Conservation (phyloP, 1,140 invertebrate genomes). For the Hyposmocoma kahamanoa region DNA sequence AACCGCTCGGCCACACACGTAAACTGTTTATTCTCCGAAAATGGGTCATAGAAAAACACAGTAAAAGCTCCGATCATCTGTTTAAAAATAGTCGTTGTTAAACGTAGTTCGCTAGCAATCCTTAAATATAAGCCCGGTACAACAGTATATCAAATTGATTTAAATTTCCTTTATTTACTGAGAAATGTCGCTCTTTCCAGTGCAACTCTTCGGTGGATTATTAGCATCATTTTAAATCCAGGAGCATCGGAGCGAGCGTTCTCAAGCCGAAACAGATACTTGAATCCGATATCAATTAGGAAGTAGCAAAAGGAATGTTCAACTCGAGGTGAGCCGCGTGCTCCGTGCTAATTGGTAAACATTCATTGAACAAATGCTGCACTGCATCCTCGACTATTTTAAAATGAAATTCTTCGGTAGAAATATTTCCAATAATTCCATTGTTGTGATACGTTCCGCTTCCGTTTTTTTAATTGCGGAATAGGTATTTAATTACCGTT, state of each 20-base stretch:
- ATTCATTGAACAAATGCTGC: constrained; percentile 38
- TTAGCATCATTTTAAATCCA: constrained; percentile 26
- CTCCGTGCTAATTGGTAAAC: constrained; percentile 56
- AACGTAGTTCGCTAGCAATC: too few species aligned
- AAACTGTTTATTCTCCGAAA: too few species aligned
- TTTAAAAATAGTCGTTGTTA: too few species aligned
- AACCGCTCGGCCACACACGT: constrained; percentile 11
- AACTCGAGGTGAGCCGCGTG: constrained; percentile 32
- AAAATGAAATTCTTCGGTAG: constrained; percentile 65
- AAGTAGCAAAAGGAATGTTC: constrained; percentile 35
- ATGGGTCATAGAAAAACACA: too few species aligned
- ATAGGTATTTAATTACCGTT: constrained; percentile 58
- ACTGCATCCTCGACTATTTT: constrained; percentile 47
- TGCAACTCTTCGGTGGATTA: constrained; percentile 14
- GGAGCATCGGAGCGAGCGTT: constrained; percentile 18
- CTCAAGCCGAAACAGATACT: constrained; percentile 23
- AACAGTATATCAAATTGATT: constrained; percentile 22
- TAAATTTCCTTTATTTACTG: constrained; percentile 30
- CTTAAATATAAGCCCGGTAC: too few species aligned
- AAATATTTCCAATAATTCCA: constrained; percentile 57
- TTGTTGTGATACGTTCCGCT: constrained; percentile 29
- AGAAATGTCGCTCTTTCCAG: too few species aligned
- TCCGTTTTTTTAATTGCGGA: constrained; percentile 42
- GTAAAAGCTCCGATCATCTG: too few species aligned
- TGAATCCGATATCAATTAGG: constrained; percentile 43